Conservation (phyloP, 2,113 vertebrate species). For the Brachyhypopomus occidentalis region DNA sequence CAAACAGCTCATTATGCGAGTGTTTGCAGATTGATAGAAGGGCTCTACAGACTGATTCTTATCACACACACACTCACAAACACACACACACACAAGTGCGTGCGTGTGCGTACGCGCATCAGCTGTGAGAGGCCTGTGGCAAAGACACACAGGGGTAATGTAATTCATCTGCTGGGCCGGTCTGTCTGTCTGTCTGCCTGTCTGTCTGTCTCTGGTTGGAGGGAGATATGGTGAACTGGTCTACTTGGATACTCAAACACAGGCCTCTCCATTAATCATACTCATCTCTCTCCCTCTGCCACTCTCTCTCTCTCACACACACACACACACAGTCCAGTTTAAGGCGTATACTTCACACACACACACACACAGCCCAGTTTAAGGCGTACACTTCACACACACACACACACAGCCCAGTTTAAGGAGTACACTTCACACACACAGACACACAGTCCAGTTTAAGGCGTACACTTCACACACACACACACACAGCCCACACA, state of each 20-base stretch:
- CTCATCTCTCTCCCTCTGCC: too few species aligned
- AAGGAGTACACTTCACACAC: neutral
- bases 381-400: too few species aligned
- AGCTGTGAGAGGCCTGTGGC: neutral
- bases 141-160: neutral
- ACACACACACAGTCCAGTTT: too few species aligned
- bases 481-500: too few species aligned
- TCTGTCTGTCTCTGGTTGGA: neutral
- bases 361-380: too few species aligned
- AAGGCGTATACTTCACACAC: too few species aligned
- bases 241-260: too few species aligned
- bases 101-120: too few species aligned
- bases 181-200: neutral
- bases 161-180: neutral
- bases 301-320: too few species aligned
- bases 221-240: neutral
- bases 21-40: slow-evolving; percentile 43
- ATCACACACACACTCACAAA: slow-evolving; percentile 23
- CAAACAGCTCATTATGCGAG: slow-evolving; percentile 45
- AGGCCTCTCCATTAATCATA: too few species aligned
- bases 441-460: too few species aligned
- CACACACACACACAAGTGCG: neutral
- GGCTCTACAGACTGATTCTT: slow-evolving; percentile 9
- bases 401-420: neutral
- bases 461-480: too few species aligned